Evolutionary conservation across 2,797 vertebrate genomes (phyloP).

Genomic region (Mormyrus hasselquistii): DNA sequence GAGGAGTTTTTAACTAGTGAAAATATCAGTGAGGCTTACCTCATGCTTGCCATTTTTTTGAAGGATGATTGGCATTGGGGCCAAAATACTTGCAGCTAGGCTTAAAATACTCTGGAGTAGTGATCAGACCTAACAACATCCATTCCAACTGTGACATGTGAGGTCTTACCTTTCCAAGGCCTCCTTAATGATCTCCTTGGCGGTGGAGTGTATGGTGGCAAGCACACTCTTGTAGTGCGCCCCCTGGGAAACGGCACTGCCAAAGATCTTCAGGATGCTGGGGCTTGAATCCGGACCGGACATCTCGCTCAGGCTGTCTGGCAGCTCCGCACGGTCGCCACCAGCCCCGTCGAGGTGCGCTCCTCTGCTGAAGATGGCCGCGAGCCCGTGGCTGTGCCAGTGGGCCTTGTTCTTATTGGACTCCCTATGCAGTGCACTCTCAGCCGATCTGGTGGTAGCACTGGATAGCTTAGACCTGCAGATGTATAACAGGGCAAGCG

Average conservation of each 20-base stretch:
- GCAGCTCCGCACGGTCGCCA: conserved; percentile 9
- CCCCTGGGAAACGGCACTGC: conserved; percentile 67
- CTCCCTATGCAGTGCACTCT: conserved; percentile 60
- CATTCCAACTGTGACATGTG: not conserved
- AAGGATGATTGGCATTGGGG: too few species aligned
- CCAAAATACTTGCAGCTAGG: too few species aligned
- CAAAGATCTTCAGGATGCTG: conserved; percentile 71
- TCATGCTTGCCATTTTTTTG: too few species aligned
- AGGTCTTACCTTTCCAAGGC: conserved; percentile 64
- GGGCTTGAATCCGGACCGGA: conserved; percentile 65
- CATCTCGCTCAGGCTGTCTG: conserved; percentile 58
- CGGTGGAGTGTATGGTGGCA: conserved; percentile 63
- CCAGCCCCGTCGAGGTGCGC: conserved; percentile 44
- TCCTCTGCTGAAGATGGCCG: conserved; percentile 58
- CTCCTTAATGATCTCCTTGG: conserved; percentile 67
- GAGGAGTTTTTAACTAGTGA: too few species aligned
- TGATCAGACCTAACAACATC: not conserved
- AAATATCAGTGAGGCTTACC: too few species aligned
- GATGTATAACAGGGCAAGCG: not conserved
- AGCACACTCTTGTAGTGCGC: conserved; percentile 72
- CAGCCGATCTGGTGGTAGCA: conserved; percentile 53
- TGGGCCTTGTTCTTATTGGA: conserved; percentile 71
- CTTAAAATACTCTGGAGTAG: not conserved
- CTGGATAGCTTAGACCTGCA: conserved; percentile 63
- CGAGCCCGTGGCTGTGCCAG: conserved; percentile 68